Percentiles rank a stretch among this genome's conserved stretches.
phyloP scores from a whole-genome alignment of 2,888 invertebrate genomes.

The Cordilura impudica region DNA sequence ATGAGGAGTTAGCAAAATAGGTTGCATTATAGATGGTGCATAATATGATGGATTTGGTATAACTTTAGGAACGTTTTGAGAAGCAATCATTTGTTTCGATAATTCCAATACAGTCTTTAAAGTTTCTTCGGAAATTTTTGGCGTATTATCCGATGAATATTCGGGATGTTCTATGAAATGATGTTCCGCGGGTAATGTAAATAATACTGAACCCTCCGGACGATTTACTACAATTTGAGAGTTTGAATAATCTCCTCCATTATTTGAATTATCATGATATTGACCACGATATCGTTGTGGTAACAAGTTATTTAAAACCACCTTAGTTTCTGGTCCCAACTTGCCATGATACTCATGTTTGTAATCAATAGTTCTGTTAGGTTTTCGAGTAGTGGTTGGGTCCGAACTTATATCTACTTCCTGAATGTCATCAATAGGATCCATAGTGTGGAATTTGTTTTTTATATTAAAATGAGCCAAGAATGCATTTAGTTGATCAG shows the following conservation, averaged over 20 bases:
- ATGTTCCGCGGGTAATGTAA: slow-evolving; percentile 67
- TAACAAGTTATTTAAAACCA: slow-evolving; percentile 68
- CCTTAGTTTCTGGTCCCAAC: slow-evolving; percentile 72
- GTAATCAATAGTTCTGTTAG: slow-evolving; percentile 2
- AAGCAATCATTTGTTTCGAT: slow-evolving; percentile 77
- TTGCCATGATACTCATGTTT: slow-evolving; percentile 63
- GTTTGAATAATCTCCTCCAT: slow-evolving; percentile 71
- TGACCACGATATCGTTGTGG: slow-evolving; percentile 64
- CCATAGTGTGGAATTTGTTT: slow-evolving; percentile 71
- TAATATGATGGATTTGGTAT: slow-evolving; percentile 71
- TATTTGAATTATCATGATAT: background rate
- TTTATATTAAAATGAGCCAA: slow-evolving; percentile 77
- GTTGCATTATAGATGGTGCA: slow-evolving; percentile 73
- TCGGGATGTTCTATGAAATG: slow-evolving; percentile 52
- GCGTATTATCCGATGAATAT: slow-evolving; percentile 68
- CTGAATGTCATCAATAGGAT: slow-evolving; percentile 56
- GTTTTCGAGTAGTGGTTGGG: background rate
- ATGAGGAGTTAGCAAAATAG: slow-evolving; percentile 70
- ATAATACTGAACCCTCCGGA: slow-evolving; percentile 76
- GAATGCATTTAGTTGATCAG: slow-evolving; percentile 77
- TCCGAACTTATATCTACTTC: slow-evolving; percentile 5
- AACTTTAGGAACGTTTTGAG: slow-evolving; percentile 75
- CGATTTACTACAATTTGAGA: slow-evolving; percentile 78
- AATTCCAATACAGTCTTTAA: slow-evolving; percentile 76
- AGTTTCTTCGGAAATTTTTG: slow-evolving; percentile 77